Evolutionary conservation across 2,888 invertebrate species (phyloP), one percentile per base, ranked within the genome.

Genomic region (Augochlorella aurata): DNA sequence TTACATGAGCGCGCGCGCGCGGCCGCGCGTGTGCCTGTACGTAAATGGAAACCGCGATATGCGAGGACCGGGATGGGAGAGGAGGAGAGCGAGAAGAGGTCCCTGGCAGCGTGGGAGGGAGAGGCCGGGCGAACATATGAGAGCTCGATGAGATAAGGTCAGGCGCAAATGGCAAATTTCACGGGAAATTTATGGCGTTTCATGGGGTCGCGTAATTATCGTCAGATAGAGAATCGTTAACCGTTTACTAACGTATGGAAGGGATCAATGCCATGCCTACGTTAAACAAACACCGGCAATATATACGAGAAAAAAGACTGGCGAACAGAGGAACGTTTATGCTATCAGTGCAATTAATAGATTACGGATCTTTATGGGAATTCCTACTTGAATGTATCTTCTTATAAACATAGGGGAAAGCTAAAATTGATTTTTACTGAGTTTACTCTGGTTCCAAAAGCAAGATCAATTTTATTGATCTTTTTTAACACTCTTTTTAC

Each of bases 161-260:
- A 78, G 84, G 85, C 74, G 85, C 85, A 85, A 90, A 88, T 85
- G 89, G 87, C 86, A 86, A 90, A 91, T 91, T 90, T 91, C 89
- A 88, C 88, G 87, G 83, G 86, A 82, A 89, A 91, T 91, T 90
- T 90, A 89, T 88, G 89, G 90, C 90, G 88, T 88, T 89, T 92
- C 90, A 89, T 84, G 87, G 86, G 82, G 90, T 90, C 87, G 87
- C 85, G 89, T 90, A 92, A 92, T 92, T 91, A 91, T 89, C 88
- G 85, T 85, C 84, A 80, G 84, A 90, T 87, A 85, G 69, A 61
- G 79, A 84, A 81, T 83, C 86, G 87, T 86, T 88, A 79, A 84
- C 85, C 87, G 79, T 87, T 85, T 81, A 87, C 83, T 80, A 82
- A 83, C 87, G 79, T 44, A 58, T 77, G 69, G 88, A 84, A 87